Conservation (phyloP, 2,888 invertebrate genomes). For the Eilema caniola region DNA sequence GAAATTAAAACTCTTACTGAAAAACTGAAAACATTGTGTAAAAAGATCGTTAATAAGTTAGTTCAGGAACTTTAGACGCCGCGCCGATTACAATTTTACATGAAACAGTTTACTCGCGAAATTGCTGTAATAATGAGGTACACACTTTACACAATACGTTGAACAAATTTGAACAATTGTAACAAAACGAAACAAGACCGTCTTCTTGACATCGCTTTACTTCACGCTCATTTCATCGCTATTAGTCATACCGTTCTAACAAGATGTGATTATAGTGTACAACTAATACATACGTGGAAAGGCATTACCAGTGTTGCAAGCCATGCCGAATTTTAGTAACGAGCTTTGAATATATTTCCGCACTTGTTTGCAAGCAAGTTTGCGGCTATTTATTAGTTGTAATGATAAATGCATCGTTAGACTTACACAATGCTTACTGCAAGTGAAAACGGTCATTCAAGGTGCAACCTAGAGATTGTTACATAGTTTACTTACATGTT, state of each 20-base stretch:
- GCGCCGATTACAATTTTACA: background rate
- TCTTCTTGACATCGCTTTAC: constrained; percentile 27
- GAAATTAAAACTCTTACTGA: too few relatives aligned
- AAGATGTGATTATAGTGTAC: constrained; percentile 41
- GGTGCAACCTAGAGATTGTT: constrained; percentile 5
- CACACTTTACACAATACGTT: constrained; percentile 3
- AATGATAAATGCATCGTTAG: constrained; percentile 14
- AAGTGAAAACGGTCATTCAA: constrained; percentile 16
- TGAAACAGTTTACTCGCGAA: background rate
- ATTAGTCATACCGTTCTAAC: constrained; percentile 53
- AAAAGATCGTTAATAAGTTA: background rate
- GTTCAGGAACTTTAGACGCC: background rate
- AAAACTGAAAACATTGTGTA: too few relatives aligned
- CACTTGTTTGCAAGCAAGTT: constrained; percentile 39
- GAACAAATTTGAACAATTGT: constrained; percentile 11
- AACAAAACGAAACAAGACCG: constrained; percentile 10
- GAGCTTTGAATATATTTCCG: constrained; percentile 33
- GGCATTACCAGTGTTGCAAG: constrained; percentile 59
- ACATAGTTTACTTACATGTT: background rate
- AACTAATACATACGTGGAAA: constrained; percentile 57
- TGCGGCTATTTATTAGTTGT: constrained; percentile 20
- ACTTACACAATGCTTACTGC: background rate
- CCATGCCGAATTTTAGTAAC: constrained; percentile 54
- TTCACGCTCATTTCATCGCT: constrained; percentile 42
- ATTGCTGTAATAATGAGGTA: constrained; percentile 2